A percentile compares a stretch with the other conserved stretches of the same genome.
Evolutionary conservation across 23 tunicate genomes (phyloP).

Genomic region (Ascidia mentula): DNA sequence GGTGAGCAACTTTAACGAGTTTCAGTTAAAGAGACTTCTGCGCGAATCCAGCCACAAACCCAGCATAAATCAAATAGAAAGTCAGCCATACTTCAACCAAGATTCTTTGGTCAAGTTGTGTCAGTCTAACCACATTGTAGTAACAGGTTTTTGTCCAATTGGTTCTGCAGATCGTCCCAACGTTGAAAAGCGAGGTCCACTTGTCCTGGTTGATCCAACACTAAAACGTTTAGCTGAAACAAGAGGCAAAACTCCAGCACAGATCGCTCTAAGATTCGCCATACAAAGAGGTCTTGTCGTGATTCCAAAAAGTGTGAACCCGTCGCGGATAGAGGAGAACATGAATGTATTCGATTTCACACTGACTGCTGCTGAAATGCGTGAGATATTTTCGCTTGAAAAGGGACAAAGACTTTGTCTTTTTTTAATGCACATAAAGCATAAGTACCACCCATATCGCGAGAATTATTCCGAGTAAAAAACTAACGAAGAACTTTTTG

Average conservation of each 20-base stretch:
- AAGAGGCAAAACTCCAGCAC: conserved; percentile 44
- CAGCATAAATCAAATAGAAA: conserved; percentile 37
- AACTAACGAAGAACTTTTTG: too few species aligned
- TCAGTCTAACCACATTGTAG: conserved; percentile 28
- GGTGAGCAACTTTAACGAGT: conserved; percentile 27
- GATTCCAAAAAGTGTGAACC: conserved; percentile 62
- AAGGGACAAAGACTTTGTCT: neutral
- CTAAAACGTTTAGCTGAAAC: conserved; percentile 36
- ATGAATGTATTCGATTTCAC: conserved; percentile 44
- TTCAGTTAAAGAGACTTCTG: conserved; percentile 18
- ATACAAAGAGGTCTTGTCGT: conserved; percentile 30
- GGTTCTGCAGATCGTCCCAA: conserved; percentile 47
- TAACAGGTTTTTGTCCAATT: conserved; percentile 56
- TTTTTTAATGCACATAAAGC: neutral
- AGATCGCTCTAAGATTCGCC: conserved; percentile 28
- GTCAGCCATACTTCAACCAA: conserved; percentile 48
- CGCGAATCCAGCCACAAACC: conserved; percentile 22
- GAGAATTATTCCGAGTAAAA: conserved; percentile 25
- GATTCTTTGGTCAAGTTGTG: conserved; percentile 40
- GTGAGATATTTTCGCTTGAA: conserved; percentile 19
- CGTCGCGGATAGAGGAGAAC: conserved; percentile 50
- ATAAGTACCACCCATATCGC: conserved; percentile 28
- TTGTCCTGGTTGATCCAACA: conserved; percentile 37
- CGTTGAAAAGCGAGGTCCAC: neutral
- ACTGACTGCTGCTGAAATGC: conserved; percentile 35